Percentiles rank a stretch among this genome's conserved stretches.
These are phyloP conservation scores for Parnassius apollo DNA, from an alignment of 2,888 invertebrate species.

Conservation along the genomic window DNA sequence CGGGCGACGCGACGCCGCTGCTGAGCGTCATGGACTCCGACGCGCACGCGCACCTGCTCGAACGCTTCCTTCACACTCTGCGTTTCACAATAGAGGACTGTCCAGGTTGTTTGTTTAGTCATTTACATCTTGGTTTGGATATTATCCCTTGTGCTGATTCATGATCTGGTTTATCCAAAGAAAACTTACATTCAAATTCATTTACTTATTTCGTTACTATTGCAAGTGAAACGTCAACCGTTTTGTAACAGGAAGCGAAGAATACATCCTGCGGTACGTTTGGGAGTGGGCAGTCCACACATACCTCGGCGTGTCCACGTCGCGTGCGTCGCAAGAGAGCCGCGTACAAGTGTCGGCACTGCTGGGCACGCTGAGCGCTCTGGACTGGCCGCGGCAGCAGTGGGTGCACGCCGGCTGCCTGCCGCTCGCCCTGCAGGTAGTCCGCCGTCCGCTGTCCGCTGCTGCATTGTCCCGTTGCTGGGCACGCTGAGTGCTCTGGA, in stretches of 20 bases:
- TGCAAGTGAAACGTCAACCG: neutral
- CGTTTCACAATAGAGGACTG: constrained; percentile 50
- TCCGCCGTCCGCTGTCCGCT: neutral
- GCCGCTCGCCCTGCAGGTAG: constrained; percentile 50
- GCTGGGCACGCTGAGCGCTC: constrained; percentile 39
- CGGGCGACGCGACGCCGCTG: constrained; percentile 42
- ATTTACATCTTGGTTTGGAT: neutral
- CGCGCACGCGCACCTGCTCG: constrained; percentile 43
- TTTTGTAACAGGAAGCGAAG: constrained; percentile 43
- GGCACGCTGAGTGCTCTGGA: constrained; percentile 46
- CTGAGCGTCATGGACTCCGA: constrained; percentile 39
- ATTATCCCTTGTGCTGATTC: too few species aligned
- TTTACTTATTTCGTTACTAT: neutral
- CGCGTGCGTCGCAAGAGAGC: constrained; percentile 35
- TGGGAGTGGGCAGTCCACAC: constrained; percentile 53
- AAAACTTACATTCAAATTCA: too few species aligned
- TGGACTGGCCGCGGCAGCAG: constrained; percentile 57
- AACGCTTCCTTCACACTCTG: constrained; percentile 43
- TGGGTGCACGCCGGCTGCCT: constrained; percentile 51
- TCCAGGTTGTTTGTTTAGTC: constrained; percentile 44
- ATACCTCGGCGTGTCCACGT: constrained; percentile 32
- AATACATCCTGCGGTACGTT: constrained; percentile 46
- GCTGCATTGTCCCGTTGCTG: constrained; percentile 35
- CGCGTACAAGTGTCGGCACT: constrained; percentile 46
- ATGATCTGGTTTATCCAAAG: too few species aligned